Evolutionary conservation across 2,888 invertebrate species (phyloP), one percentile per base, ranked within the genome.

Genomic region (Phyto melanocephala): DNA sequence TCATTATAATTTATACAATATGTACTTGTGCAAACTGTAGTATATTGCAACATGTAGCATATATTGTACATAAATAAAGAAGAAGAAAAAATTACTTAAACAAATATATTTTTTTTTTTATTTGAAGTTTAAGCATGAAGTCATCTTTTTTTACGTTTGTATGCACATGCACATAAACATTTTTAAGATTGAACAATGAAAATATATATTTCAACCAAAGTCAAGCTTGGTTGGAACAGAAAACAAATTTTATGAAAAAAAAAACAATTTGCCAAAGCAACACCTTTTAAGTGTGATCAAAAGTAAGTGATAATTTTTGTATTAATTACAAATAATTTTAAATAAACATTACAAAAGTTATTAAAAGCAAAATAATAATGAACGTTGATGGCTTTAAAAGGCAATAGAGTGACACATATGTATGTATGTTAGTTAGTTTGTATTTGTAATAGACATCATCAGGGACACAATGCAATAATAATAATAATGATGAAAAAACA

Each of bases 271-370:
- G 79, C 63, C 58, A 70, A 75, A 68, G 74, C 74, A 75, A 65
- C 80, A 70, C 75, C 70, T 76, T 80, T 80, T 76, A 75, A 40
- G 75, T 71, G 56, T 40, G 80, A 80, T 80, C 70, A 75, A 76
- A 65, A 63, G 40, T 40, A 70, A 70, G 70, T 70, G 80, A 80
- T 80, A 80, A 76, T 50, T 70, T 72, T 65, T 56, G 80, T 65
- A 70, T 76, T 80, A 75, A 80, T 75, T 80, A 80, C 72, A 80
- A 67, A 74, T 62, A 74, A 68, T 74, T 79, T 60, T 54, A 79
- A 74, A 80, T 71, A 80, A 67, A 72, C 50, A 79, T 65, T 72
- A 60, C 67, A 60, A 67, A 80, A 79, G 68, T 54, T 54, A 63
- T 54, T 63, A 54, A 63, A 70, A 62, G 52, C 11, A 62, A 70